Conservation (phyloP, 2,113 vertebrate genomes). For the Vicugna pacos region DNA sequence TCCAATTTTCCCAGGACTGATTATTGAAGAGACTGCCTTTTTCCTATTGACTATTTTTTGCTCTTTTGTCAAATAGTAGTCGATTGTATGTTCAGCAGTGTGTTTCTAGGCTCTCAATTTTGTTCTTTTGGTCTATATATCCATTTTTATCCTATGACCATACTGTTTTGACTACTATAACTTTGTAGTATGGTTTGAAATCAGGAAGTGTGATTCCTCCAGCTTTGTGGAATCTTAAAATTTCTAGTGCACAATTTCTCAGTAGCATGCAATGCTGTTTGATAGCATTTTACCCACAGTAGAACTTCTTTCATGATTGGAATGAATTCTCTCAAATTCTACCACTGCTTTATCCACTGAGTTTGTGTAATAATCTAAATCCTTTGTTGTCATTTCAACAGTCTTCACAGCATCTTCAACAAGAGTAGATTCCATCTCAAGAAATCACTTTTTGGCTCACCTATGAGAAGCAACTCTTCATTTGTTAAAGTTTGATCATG, state of each 20-base stretch:
- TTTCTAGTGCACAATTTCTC: background rate
- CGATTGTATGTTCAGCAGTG: background rate
- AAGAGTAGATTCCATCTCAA: background rate
- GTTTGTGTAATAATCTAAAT: background rate
- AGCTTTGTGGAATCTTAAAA: background rate
- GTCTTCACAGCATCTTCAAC: background rate
- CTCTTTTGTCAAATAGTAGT: background rate
- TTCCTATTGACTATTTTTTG: background rate
- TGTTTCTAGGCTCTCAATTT: background rate
- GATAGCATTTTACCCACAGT: background rate
- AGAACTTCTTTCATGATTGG: background rate
- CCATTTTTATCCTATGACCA: background rate
- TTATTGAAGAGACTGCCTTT: background rate
- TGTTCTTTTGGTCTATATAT: background rate
- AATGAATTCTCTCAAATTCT: background rate
- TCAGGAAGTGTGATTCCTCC: background rate
- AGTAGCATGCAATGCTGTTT: background rate
- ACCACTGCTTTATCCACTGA: background rate
- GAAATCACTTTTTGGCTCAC: background rate
- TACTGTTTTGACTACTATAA: background rate
- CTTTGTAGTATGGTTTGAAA: background rate
- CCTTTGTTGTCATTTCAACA: background rate
- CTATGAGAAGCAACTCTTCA: background rate
- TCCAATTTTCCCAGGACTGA: background rate
- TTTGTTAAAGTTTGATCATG: background rate